These are phyloP conservation scores for Troilus luridus DNA, from an alignment of 2,888 invertebrate species.

Conservation along the genomic window DNA sequence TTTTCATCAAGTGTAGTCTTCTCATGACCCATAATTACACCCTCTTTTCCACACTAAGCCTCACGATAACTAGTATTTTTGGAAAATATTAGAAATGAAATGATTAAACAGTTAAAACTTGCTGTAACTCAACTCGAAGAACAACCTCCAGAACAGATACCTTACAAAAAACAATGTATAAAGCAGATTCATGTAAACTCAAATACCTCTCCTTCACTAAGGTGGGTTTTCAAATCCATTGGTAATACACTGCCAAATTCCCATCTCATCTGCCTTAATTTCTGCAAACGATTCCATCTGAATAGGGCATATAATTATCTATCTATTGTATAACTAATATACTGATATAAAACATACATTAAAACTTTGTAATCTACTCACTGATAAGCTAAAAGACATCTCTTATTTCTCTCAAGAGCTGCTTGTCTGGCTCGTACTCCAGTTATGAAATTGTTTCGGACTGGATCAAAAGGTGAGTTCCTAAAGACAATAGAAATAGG, in stretches of 20 bases:
- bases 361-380: constrained; percentile 63
- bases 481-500: constrained; percentile 66
- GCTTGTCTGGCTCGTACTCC: constrained; percentile 88
- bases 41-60: too few relatives aligned
- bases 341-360: not conserved
- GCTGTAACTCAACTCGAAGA: too few relatives aligned
- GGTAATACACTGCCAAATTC: constrained; percentile 95
- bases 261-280: constrained; percentile 92
- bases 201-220: constrained; percentile 82
- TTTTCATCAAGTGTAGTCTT: too few relatives aligned
- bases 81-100: too few relatives aligned
- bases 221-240: constrained; percentile 82
- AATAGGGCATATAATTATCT: constrained; percentile 56
- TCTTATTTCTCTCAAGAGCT: constrained; percentile 88
- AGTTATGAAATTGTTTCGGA: constrained; percentile 70
- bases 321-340: too few relatives aligned
- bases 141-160: too few relatives aligned
- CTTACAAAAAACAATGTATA: too few relatives aligned
- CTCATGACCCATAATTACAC: too few relatives aligned
- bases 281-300: constrained; percentile 83
- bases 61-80: too few relatives aligned
- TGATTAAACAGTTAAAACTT: too few relatives aligned
- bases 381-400: constrained; percentile 88
- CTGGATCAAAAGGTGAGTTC: constrained; percentile 67
- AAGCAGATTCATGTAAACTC: not conserved